These are phyloP conservation scores for Alexandromys fortis DNA, from an alignment of 2,113 vertebrate species.

Conservation along the genomic window DNA sequence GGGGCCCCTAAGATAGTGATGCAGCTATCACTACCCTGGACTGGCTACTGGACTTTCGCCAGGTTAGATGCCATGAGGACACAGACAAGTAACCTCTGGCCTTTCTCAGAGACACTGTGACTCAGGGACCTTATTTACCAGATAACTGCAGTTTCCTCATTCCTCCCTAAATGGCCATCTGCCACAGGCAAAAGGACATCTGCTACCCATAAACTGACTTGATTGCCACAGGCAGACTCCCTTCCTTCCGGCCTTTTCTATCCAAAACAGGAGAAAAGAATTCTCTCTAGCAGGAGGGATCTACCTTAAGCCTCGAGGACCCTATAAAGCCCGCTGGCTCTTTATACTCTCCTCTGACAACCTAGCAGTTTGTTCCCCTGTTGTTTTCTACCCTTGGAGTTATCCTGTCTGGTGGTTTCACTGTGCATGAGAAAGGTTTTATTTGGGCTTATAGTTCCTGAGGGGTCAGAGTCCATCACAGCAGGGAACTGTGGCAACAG, in stretches of 20 bases:
- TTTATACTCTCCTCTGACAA: background rate
- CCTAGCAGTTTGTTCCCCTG: background rate
- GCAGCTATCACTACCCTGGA: background rate
- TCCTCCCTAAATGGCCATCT: background rate
- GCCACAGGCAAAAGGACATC: background rate
- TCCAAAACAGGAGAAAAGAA: background rate
- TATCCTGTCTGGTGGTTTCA: background rate
- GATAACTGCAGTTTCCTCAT: background rate
- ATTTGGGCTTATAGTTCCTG: background rate
- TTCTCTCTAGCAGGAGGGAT: background rate
- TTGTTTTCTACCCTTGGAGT: background rate
- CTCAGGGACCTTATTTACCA: background rate
- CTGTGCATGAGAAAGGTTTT: background rate
- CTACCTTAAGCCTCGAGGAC: background rate
- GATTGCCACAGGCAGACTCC: background rate
- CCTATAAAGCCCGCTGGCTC: no score
- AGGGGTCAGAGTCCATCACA: background rate
- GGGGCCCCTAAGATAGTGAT: background rate
- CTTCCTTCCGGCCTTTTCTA: background rate
- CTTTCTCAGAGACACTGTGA: background rate
- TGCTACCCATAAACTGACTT: background rate
- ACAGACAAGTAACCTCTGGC: background rate
- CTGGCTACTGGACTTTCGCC: background rate
- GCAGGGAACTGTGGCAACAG: background rate
- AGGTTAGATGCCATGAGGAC: background rate